These are phyloP conservation scores for Balearica regulorum DNA, from an alignment of 2,797 vertebrate genomes.

Conservation along the genomic window DNA sequence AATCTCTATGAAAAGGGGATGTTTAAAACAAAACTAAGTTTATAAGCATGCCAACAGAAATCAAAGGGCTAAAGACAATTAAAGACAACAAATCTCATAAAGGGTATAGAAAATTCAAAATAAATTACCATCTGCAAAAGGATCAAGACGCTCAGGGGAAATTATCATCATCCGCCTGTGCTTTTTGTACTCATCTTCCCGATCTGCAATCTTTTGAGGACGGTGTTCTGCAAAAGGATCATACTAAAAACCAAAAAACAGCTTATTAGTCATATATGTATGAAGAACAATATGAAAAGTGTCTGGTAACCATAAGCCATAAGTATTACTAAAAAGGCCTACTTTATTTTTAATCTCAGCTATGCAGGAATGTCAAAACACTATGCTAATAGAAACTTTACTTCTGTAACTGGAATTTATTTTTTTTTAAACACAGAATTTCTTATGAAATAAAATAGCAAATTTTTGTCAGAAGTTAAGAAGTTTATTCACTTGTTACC, in stretches of 20 bases:
- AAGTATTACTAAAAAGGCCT: not conserved
- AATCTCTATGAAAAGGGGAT: constrained; percentile 74
- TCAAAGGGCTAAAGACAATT: constrained; percentile 82
- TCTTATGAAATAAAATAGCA: not conserved
- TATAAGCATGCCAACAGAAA: constrained; percentile 82
- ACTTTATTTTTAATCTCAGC: not conserved
- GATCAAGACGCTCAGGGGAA: constrained; percentile 97
- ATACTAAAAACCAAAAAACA: constrained; percentile 79
- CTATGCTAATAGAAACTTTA: not conserved
- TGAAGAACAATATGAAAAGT: not conserved
- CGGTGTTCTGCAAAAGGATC: constrained; percentile 98
- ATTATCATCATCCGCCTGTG: constrained; percentile 98
- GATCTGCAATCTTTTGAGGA: constrained; percentile 94
- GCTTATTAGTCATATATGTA: not conserved
- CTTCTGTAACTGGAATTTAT: not conserved
- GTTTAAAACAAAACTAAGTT: constrained; percentile 77
- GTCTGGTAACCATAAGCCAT: not conserved
- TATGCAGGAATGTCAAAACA: not conserved
- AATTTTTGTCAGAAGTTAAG: not conserved
- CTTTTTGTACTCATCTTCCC: constrained; percentile 98
- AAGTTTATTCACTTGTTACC: not conserved
- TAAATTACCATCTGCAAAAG: constrained; percentile 99
- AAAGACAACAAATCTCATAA: constrained; percentile 63
- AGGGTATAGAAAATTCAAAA: constrained; percentile 73
- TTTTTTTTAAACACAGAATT: not conserved